phyloP scores from a whole-genome alignment of 2,888 invertebrate genomes.

The Hypolimnas misippus region DNA sequence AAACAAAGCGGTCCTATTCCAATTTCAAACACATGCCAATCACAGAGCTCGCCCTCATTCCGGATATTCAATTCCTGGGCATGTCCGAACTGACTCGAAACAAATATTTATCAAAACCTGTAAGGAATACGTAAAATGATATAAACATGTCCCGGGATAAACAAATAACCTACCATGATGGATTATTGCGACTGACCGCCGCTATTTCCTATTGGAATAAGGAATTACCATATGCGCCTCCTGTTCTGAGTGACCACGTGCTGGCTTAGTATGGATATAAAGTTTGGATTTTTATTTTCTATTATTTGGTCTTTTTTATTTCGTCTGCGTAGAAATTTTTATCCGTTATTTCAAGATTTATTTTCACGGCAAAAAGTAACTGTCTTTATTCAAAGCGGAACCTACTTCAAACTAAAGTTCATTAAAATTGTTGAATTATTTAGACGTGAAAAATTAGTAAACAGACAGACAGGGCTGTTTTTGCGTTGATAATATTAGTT shows the following conservation, averaged over 20 bases:
- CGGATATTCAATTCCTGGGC: slow-evolving; percentile 82
- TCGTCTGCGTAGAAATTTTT: no score
- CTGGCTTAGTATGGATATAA: slow-evolving; percentile 51
- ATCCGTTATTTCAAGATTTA: no score
- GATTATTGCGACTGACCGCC: slow-evolving; percentile 83
- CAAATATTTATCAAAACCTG: slow-evolving; percentile 84
- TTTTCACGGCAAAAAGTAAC: no score
- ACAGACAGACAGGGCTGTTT: no score
- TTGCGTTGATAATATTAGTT: no score
- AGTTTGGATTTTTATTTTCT: neutral
- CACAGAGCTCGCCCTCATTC: slow-evolving; percentile 63
- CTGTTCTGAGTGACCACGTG: slow-evolving; percentile 57
- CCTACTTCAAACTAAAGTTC: no score
- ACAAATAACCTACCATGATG: slow-evolving; percentile 77
- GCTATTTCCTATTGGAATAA: slow-evolving; percentile 83
- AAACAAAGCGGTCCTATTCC: slow-evolving; percentile 35
- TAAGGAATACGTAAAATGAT: slow-evolving; percentile 82
- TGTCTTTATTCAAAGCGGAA: no score
- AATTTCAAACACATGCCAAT: slow-evolving; percentile 66
- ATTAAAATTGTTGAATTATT: no score
- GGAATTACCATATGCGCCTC: slow-evolving; percentile 83
- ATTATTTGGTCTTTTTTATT: neutral
- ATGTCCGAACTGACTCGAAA: slow-evolving; percentile 76
- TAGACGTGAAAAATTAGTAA: no score
- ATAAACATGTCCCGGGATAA: slow-evolving; percentile 74